phyloP scores from a whole-genome alignment of 2,888 invertebrate species.

The Nemurella pictetii region DNA sequence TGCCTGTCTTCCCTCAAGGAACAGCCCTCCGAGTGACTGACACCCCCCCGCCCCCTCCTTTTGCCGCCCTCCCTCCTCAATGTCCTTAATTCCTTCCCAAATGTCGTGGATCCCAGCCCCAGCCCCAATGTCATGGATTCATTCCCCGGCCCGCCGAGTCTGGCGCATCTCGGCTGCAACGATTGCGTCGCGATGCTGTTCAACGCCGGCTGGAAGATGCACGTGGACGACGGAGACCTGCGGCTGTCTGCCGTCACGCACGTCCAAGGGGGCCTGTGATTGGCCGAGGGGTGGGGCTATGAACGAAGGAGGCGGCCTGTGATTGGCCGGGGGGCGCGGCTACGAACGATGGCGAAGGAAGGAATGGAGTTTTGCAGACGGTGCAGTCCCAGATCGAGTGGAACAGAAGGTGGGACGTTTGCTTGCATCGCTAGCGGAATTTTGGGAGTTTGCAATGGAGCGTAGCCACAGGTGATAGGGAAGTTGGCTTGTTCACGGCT shows the following conservation, averaged over 20 bases:
- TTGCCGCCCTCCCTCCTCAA: too few species aligned
- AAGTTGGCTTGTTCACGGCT: background rate
- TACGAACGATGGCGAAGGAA: background rate
- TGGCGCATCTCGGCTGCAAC: background rate
- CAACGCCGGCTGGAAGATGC: background rate
- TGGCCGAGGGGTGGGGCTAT: background rate
- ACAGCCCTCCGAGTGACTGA: conserved; percentile 45
- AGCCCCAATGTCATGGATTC: background rate
- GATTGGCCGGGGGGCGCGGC: background rate
- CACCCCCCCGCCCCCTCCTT: conserved; percentile 12
- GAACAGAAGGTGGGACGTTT: too few species aligned
- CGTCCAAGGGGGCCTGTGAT: background rate
- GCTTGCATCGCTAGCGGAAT: too few species aligned
- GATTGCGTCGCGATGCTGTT: background rate
- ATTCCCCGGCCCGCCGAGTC: background rate
- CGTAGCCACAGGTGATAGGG: too few species aligned
- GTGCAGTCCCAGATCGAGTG: too few species aligned
- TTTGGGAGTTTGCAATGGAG: too few species aligned
- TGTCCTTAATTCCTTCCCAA: too few species aligned
- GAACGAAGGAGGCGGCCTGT: background rate
- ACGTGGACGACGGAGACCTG: background rate
- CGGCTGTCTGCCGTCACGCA: background rate
- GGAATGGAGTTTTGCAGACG: too few species aligned
- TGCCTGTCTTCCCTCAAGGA: conserved; percentile 55
- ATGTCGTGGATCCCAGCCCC: background rate